These are phyloP conservation scores for Sphaeramia orbicularis DNA, from an alignment of 2,797 vertebrate species.

Conservation along the genomic window DNA sequence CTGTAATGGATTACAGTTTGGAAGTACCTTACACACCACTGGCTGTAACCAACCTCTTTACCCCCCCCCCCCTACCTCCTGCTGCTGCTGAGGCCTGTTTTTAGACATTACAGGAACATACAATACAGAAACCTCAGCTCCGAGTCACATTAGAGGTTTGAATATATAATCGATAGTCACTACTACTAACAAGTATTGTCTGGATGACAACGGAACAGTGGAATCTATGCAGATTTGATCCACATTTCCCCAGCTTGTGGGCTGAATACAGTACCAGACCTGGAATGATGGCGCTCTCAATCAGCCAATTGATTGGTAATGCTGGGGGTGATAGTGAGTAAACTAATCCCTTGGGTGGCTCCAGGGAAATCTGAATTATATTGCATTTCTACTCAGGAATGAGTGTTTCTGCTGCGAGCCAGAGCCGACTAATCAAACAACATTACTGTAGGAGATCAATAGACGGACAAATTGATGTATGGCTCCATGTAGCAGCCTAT, in stretches of 20 bases:
- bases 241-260: slow-evolving; percentile 65
- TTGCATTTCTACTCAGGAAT: slow-evolving; percentile 67
- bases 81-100: too few relatives aligned
- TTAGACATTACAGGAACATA: too few relatives aligned
- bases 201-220: slow-evolving; percentile 17
- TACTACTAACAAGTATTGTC: too few relatives aligned
- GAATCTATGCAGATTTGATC: slow-evolving; percentile 64
- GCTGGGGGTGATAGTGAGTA: slow-evolving; percentile 69
- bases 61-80: too few relatives aligned
- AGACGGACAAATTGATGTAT: slow-evolving; percentile 61
- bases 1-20: too few relatives aligned
- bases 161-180: too few relatives aligned
- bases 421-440: slow-evolving; percentile 76
- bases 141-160: too few relatives aligned
- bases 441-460: slow-evolving; percentile 71
- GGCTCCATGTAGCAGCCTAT: slow-evolving; percentile 31
- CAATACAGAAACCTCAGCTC: too few relatives aligned
- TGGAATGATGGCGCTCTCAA: slow-evolving; percentile 78
- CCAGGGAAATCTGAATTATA: slow-evolving; percentile 70
- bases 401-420: slow-evolving; percentile 63
- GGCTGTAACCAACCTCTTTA: too few relatives aligned
- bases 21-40: too few relatives aligned
- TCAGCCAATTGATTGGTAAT: slow-evolving; percentile 79
- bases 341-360: slow-evolving; percentile 72
- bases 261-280: slow-evolving; percentile 72